These are phyloP conservation scores for Penaeus monodon DNA, from an alignment of 2,888 invertebrate species.

Conservation along the genomic window DNA sequence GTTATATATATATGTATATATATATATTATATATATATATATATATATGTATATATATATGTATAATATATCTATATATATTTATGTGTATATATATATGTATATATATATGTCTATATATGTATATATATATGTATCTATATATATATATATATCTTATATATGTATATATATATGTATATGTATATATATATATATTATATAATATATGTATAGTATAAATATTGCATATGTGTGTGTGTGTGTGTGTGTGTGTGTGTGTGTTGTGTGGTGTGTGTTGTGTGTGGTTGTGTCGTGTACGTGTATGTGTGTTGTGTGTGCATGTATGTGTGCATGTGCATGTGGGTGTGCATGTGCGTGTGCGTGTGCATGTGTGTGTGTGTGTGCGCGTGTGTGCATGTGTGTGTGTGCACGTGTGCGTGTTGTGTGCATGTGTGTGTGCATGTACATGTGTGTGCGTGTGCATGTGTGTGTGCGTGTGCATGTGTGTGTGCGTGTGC, in stretches of 20 bases:
- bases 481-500: too few relatives aligned
- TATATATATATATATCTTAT: too few relatives aligned
- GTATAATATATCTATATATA: too few relatives aligned
- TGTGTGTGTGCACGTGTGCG: neutral
- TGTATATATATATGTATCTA: constrained; percentile 18
- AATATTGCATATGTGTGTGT: neutral
- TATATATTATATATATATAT: neutral
- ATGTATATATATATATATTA: too few relatives aligned
- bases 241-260: too few relatives aligned
- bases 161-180: too few relatives aligned
- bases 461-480: neutral
- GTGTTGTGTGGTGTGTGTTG: too few relatives aligned
- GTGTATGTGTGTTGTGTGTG: too few relatives aligned
- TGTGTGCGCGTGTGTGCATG: neutral
- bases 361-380: neutral
- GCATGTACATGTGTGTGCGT: neutral
- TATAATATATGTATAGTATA: neutral
- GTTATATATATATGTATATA: constrained; percentile 26
- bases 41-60: neutral
- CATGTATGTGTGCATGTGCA: too few relatives aligned
- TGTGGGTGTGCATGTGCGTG: neutral
- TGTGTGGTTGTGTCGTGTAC: too few relatives aligned
- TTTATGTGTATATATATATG: too few relatives aligned
- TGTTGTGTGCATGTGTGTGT: too few relatives aligned
- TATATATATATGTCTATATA: neutral